Evolutionary conservation across 2,797 vertebrate genomes (phyloP), one percentile per base, ranked within the genome.

Genomic region (Okamejei kenojei): DNA sequence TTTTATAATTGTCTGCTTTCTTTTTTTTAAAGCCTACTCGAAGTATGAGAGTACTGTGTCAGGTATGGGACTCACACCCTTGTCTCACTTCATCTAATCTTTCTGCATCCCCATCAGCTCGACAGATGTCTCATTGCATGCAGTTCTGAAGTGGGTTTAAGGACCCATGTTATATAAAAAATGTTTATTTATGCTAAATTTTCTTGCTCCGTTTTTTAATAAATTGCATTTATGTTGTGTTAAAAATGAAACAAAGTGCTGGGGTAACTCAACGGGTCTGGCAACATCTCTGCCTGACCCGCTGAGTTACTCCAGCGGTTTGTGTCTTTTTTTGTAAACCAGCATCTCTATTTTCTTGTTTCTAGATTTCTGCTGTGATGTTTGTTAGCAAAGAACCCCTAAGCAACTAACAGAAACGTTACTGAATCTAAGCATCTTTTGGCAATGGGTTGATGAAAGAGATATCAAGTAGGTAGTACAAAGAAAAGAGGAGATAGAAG

Each of bases 11-110:
- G 96, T 98, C 96, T 98, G 97, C 98, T 98, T 97, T 98, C 96
- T 98, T 98, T 95, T 74, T 96, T 98, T 97, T 96, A 97, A 99
- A 99, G 99, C 99, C 99, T 97, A 98, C 99, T 99, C 99, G 99
- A 99, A 99, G 98, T 97, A 99, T 99, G 99, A 98, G 98, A 97
- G 99, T 99, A 97, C 98, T 99, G 96, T 99, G 99, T 97, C 98
- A 99, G 99, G 99, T 99, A 99, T 96, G 97, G 96, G 97, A 97
- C 96, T 95, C 93, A 2, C 95, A 96, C 96, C 94, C 96, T 97
- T 94, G 97, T 97, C 97, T 97, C 96, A 96, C 95, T 95, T 73
- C 94, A 95, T 93, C 38, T 93, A 95, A 95, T 96, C 94, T 54
- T 74, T 92, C 90, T 74, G 63, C 90, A 73, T 92, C 26, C 26